Evolutionary conservation across 2,888 invertebrate genomes (phyloP), one percentile per base, ranked within the genome.

Genomic region (Parascotia fuliginaria): DNA sequence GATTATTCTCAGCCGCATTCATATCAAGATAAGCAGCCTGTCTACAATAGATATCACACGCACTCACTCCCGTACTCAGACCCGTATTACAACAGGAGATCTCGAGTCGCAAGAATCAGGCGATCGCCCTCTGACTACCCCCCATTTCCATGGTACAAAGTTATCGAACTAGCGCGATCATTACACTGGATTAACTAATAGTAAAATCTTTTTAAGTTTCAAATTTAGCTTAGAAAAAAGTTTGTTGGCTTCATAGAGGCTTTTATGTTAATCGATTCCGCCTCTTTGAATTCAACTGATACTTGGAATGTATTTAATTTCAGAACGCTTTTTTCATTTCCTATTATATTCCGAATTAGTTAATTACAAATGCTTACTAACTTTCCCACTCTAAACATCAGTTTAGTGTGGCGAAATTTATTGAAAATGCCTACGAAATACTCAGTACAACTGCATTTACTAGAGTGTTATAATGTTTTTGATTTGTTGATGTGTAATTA

Each of bases 91-190:
- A 92, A 92, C 73, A 77, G 92, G 55, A 79, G 92, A 72, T 88
- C 91, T 31, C 74, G 92, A 65, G 79, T 85, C 31, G 75, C 86
- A 7, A 77, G 92, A 55, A 65, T 84, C 59, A 79, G 85, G 57
- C 84, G 91, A 70, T 79, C 87, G 60, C 77, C 89, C 1, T 77
- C 85, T 58, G 84, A 89, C 59, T 85, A 93, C 76, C 95, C 95
- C 12, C 94, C 94, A 12, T 96, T 97, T 79, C 97, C 97, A 44
- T 96, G 96, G 96, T 93, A 95, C 81, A 95, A 95, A 88, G 95
- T 95, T 52, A 92, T 93, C 73, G 95, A 96, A 81, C 89, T 96
- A 73, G 94, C 95, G 67, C 89, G 94, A 79, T 93, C 94, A 59
- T 93, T 95, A 78, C 87, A 94, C 76, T 96, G 96, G 96, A 95